These are phyloP conservation scores for Dysdera silvatica DNA, from an alignment of 1,140 invertebrate genomes.

Conservation along the genomic window DNA sequence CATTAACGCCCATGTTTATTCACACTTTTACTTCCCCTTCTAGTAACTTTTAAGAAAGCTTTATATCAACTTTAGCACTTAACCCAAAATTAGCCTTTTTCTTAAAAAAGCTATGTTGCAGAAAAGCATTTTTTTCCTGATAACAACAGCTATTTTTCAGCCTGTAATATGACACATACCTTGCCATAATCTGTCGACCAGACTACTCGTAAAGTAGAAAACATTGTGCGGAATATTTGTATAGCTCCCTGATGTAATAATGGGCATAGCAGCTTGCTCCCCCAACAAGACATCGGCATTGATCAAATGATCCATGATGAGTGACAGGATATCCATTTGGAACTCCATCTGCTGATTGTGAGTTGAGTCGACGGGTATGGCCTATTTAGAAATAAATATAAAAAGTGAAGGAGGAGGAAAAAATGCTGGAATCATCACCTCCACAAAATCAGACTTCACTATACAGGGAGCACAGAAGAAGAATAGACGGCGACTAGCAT, in stretches of 20 bases:
- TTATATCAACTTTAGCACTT: too few species aligned
- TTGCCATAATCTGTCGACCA: constrained; percentile 97
- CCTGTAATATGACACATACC: constrained; percentile 48
- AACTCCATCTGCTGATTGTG: constrained; percentile 25
- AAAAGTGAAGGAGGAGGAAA: background rate
- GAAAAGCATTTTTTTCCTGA: too few species aligned
- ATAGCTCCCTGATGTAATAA: constrained; percentile 57
- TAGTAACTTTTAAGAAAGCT: too few species aligned
- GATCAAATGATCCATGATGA: constrained; percentile 86
- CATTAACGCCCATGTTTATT: too few species aligned
- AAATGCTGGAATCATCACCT: background rate
- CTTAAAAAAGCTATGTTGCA: too few species aligned
- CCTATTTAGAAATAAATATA: constrained; percentile 7
- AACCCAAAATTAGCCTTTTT: too few species aligned
- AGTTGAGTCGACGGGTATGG: constrained; percentile 16
- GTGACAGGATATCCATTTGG: constrained; percentile 84
- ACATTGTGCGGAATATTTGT: constrained; percentile 81
- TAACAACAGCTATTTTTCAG: background rate
- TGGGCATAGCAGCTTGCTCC: constrained; percentile 67
- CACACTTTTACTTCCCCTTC: too few species aligned
- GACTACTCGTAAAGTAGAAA: constrained; percentile 80
- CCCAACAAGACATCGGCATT: constrained; percentile 80
- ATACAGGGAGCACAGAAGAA: background rate
- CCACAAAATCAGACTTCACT: background rate
- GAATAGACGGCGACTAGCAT: too few species aligned